Base-by-base conservation (phyloP, 1,140 invertebrate genomes). In the Drosophila pandora region DNA sequence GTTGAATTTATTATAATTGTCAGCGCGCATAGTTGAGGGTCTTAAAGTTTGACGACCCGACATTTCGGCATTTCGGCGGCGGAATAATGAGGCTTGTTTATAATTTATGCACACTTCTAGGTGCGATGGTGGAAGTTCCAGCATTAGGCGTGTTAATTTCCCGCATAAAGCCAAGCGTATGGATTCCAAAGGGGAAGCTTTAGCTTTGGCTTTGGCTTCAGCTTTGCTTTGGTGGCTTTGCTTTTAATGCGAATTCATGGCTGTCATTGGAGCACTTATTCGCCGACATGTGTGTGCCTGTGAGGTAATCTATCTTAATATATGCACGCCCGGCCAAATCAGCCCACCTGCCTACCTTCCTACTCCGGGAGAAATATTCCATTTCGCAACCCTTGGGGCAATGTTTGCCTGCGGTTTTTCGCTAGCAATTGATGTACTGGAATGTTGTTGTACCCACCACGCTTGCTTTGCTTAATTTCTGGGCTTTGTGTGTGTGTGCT, bases 1-100 rank as follows among this genome's bases (percentile, higher is more conserved):
- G 73, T 67, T 61, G 68, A 88, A 88, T 88, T 88, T 88, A 88
- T 88, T 88, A 88, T 88, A 88, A 88, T 79, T 80, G 85, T 48
- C 70, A 62, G 59, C 60, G 62, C 47, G 82, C 73, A 87, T 81
- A 87, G 78, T 85, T 87, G 74, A 17, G 64, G 67, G 39, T 39
- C 41, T 61, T 53, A 75, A 75, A 65, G 62, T 82, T 71, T 71
- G 58, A 32, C 22, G 60, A 65, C 54, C 45, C 48, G 17, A 47
- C 68, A 72, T 61, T 72, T 80, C 43, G 50, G 63, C 63, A 73
- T 63, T 76, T 80, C 49, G 48, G 64, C 61, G 74, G 74, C 53
- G 34, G 65, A 48, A 58, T 82, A 83, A 83, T 83, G 75, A 70
- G 75, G 80, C 75, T 76, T 64, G 72, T 79, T 76, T 88, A 88